Base-by-base conservation (phyloP, 2,888 invertebrate genomes). In the Drosophila pseudotakahashii region DNA sequence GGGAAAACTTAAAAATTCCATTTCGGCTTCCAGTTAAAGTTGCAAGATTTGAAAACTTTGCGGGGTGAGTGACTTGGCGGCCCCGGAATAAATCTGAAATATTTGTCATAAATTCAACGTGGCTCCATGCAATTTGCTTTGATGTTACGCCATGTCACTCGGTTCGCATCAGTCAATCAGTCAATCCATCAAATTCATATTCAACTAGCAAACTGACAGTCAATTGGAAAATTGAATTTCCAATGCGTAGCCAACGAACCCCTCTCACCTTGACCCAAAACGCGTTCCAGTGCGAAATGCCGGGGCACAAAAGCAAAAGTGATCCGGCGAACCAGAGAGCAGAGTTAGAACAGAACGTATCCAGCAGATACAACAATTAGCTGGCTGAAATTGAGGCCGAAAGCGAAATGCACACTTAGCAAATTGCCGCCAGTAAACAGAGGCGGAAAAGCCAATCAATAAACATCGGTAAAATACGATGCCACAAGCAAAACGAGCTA, bases 181-280 rank as follows among this genome's bases (percentile, higher is more conserved):
- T 67, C 67, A 54, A 67, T 48, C 66, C 39, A 32, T 63, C 64
- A 51, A 44, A 45, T 54, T 48, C 16, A 48, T 14, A 44, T 45
- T 45, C 32, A 37, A 36, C 58, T 44, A 37, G n/a, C 19, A 26
- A 42, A 14, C 61, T 30, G 42, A 34, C 42, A 36, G n/a, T 62
- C 62, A 37, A 23, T 37, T 32, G 37, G 14, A 39, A 62, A 55
- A 59, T 55, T 14, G 23, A 54, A 50, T 67, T 48, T 67, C 36
- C n/a, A 68, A 34, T 54, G 68, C 47, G 10, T 45, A 34, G 32
- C 6, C 45, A 45, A 26, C 26, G n/a, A 37, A 37, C 32, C 41
- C 37, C 42, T 54, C 42, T 54, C 23, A 14, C 69, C 67, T 68
- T 67, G 67, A 68, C 67, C 67, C 57, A 32, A 67, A 67, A 68